These are phyloP conservation scores for Natator depressus DNA, from an alignment of 2,113 vertebrate genomes.

Conservation along the genomic window DNA sequence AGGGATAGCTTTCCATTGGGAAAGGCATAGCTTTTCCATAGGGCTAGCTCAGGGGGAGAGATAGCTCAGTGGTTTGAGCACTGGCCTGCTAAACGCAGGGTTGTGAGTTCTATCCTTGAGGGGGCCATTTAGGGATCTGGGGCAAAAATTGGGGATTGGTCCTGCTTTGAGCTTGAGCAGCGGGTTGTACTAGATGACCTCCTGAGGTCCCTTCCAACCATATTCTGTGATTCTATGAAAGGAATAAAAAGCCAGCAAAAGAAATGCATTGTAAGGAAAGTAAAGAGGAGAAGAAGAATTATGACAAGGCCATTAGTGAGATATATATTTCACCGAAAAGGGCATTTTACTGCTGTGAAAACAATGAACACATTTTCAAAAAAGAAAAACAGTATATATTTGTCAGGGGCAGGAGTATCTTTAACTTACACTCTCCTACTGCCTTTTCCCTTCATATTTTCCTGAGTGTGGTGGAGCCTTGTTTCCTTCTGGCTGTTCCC, in stretches of 20 bases:
- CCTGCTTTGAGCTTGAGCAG: too few species aligned
- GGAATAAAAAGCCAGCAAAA: background rate
- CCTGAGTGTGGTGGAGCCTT: background rate
- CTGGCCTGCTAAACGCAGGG: too few species aligned
- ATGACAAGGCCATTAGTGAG: conserved; percentile 34
- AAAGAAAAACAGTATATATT: background rate
- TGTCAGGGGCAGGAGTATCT: background rate
- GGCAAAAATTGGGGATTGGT: too few species aligned
- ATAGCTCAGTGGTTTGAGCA: too few species aligned
- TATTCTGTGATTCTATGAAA: background rate
- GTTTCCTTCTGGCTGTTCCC: background rate
- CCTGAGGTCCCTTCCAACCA: too few species aligned
- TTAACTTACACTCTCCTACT: background rate
- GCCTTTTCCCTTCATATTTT: background rate
- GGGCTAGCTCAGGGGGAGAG: too few species aligned
- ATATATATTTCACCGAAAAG: conserved; percentile 26
- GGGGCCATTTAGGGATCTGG: too few species aligned
- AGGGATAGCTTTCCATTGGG: background rate
- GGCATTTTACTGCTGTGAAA: background rate
- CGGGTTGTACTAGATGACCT: too few species aligned
- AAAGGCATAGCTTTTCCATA: too few species aligned
- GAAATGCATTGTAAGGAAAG: conserved; percentile 47
- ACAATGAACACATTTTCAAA: background rate
- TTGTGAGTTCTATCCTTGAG: too few species aligned
- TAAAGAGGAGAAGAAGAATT: conserved; percentile 60